Evolutionary conservation across 2,888 invertebrate species (phyloP), one percentile per base, ranked within the genome.

Genomic region (Synanthedon myopaeformis): DNA sequence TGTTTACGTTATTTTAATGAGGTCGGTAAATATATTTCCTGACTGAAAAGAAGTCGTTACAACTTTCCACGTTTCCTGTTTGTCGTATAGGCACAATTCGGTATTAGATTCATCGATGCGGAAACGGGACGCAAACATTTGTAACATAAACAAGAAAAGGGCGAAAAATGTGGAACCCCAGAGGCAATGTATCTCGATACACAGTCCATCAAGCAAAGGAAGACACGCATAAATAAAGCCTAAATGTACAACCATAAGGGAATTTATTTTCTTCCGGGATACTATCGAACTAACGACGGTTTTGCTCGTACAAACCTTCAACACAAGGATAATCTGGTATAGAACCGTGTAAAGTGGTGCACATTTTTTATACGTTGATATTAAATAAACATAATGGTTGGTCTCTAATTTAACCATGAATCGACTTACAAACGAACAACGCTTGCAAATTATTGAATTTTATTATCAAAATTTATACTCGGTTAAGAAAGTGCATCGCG

Each of bases 101-200:
- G 49, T 41, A 51, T 55, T 42, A 55, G 49, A 55, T 45, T 41
- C 53, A 35, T 51, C 55, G 57, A 53, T 57, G 56, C 55, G 54
- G 57, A 57, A 64, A 58, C 60, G 59, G 58, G 60, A 61, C 64
- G 61, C 61, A 52, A 69, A 69, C 66, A 68, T 67, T 66, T 64
- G 61, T 58, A 35, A 55, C 57, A 57, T 59, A 60, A 51, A 61
- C 58, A 63, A 60, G 61, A 64, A 60, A 63, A 59, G 58, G 58
- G 58, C 57, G 61, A 62, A 62, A 63, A 59, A 62, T 60, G 60
- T 57, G 58, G 58, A 59, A 61, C 57, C 59, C 60, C 56, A 45
- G 56, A 53, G 58, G 60, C 59, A 58, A 63, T 63, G 59, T 62
- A 61, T 62, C 60, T 60, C 59, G 61, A 60, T 57, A 54, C 23